Base-by-base conservation (phyloP, 2,888 invertebrate genomes). In the Oscheius onirici region DNA sequence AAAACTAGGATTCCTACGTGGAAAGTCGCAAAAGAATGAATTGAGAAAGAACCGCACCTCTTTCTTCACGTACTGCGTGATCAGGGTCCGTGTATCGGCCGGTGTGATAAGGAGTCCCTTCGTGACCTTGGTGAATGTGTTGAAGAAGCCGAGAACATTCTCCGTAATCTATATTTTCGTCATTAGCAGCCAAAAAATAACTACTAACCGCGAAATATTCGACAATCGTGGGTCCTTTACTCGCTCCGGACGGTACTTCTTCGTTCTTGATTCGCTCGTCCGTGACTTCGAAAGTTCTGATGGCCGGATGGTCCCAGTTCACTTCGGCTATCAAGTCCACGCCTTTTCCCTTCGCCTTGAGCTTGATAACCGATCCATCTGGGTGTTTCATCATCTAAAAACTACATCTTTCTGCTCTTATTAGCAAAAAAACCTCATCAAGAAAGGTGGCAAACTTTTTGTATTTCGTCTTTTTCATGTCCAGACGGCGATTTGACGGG, bases 381-480 rank as follows among this genome's bases (percentile, higher is more conserved):
- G 71, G 72, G 40, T 65, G 68, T 46, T 77, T 71, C 68, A 76
- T 79, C 20, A 71, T 61, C 69, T 74, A 46, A 69, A 72, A 40
- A 57, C 11, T 8, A 15, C 22, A 28, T 10, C 10, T 40, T 28
- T 58, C 20, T 17, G 17, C 22, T 41, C 15, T 8, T 41, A 17
- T n/a, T 17, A 15, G 17, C 10, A 26, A 3, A 26, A 26, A 43
- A 17, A 83, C 71, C 58, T 82, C 75, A 20, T 79, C 78, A 28
- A 85, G 55, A 71, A 86, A 86, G 0, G 73, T 80, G 60, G 77
- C 78, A 63, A 86, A 86, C 72, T 86, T 86, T 69, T 86, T 85
- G 76, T 75, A 84, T 55, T 79, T 79, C 2, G 86, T 86, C 70
- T 84, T 86, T 69, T 86, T 86, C 76, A 86, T 81, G 49, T 86